Conservation (phyloP, 2,888 invertebrate genomes). For the Heliconius charithonia region DNA sequence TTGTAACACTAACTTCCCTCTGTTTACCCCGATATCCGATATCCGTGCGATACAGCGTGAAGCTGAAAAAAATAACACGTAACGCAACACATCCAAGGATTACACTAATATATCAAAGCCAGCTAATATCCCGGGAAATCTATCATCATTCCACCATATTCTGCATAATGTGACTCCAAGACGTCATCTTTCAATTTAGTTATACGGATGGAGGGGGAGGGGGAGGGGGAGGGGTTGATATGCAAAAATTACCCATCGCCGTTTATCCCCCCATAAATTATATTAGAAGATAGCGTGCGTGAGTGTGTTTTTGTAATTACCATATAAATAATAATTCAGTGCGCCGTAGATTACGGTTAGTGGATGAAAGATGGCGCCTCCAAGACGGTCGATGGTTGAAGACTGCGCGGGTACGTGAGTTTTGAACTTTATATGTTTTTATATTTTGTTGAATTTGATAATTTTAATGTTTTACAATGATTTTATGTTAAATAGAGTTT, state of each 20-base stretch:
- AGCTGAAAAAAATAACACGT: background rate
- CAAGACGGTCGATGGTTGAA: slow-evolving; percentile 36
- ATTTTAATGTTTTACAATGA: background rate
- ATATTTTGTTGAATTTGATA: background rate
- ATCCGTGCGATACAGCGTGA: no score
- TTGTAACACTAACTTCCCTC: no score
- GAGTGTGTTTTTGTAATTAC: slow-evolving; percentile 83
- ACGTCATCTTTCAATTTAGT: slow-evolving; percentile 75
- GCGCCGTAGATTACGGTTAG: slow-evolving; percentile 78
- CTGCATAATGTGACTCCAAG: slow-evolving; percentile 47
- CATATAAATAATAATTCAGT: slow-evolving; percentile 82
- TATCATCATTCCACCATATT: slow-evolving; percentile 50
- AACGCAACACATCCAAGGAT: no score
- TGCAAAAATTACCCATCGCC: slow-evolving; percentile 77
- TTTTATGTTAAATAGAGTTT: background rate
- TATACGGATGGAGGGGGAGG: slow-evolving; percentile 52
- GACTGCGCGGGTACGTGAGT: slow-evolving; percentile 28
- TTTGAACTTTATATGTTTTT: background rate
- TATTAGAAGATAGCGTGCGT: slow-evolving; percentile 76
- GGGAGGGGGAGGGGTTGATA: slow-evolving; percentile 54
- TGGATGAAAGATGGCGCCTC: slow-evolving; percentile 68
- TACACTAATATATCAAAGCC: slow-evolving; percentile 43
- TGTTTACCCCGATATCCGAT: no score
- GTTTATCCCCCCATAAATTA: slow-evolving; percentile 82
- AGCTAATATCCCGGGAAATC: slow-evolving; percentile 48